Base-by-base conservation (phyloP, 1,140 invertebrate genomes). In the Penaeus vannamei region DNA sequence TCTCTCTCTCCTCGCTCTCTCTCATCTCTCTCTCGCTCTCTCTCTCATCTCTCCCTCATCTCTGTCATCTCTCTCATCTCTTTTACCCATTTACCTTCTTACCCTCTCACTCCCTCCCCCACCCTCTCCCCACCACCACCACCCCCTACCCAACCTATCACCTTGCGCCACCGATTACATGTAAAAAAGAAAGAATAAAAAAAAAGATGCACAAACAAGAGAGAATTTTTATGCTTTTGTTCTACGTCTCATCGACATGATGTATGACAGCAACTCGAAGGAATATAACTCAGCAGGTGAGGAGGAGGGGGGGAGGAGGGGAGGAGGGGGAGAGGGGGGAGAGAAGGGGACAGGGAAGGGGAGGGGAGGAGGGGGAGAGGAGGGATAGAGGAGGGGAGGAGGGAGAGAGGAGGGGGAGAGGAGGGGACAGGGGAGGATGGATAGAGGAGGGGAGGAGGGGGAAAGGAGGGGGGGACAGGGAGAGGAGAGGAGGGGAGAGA, bases 321-420 rank as follows among this genome's bases (percentile, higher is more conserved):
- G 36, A 29, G 60, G 26, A 19, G n/a, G 36, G 32, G 36, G 72
- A 59, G 64, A 46, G 60, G 72, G 64, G 46, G 23, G 32, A 60
- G 12, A 46, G 46, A 42, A 14, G 19, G 61, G 69, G 61, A 53
- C 61, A 69, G 10, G 53, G 86, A 26, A 5, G 32, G 61, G 32
- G 79, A 29, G n/a, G 14, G 85, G 26, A 36, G 53, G 69, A 60
- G 62, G 59, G 64, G 69, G 86, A 59, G 26, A 69, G 23, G 42
- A 59, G 77, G 53, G 61, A n/a, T n/a, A 64, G 60, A 36, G 72
- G 29, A 69, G 26, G 53, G 59, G 42, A 17, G 85, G 32, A 26
- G 22, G 60, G 60, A 32, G 64, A 60, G 46, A 23, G 36, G 0
- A 62, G 72, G 64, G 46, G 23, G 32, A 60, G 12, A 46, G 46